These are phyloP conservation scores for Halotydeus destructor DNA, from an alignment of 1,140 invertebrate species.

Conservation along the genomic window DNA sequence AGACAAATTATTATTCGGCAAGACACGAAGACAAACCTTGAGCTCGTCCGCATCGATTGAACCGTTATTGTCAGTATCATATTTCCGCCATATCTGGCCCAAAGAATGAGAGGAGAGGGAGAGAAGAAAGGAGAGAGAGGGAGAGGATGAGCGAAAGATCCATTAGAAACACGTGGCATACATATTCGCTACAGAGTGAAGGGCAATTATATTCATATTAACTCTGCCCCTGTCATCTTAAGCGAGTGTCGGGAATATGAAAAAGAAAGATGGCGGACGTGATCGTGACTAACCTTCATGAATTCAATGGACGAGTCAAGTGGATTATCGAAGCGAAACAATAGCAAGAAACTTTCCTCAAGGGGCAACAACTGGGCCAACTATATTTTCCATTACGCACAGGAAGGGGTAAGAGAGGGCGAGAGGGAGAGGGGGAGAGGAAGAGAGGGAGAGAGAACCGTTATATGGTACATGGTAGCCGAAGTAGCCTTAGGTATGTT, in stretches of 20 bases:
- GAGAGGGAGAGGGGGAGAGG: no score
- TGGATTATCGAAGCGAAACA: slow-evolving; percentile 77
- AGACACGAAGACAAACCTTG: slow-evolving; percentile 17
- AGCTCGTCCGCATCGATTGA: slow-evolving; percentile 29
- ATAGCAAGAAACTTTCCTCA: slow-evolving; percentile 71
- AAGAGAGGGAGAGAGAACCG: no score
- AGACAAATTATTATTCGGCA: not conserved
- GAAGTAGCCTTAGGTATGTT: no score
- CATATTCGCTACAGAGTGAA: no score
- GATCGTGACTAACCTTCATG: slow-evolving; percentile 53
- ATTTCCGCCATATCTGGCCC: slow-evolving; percentile 26
- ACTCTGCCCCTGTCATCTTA: no score
- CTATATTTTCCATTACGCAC: no score
- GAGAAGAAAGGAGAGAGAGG: not conserved
- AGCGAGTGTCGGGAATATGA: no score
- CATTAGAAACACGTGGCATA: not conserved
- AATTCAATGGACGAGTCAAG: slow-evolving; percentile 76
- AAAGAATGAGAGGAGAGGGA: not conserved
- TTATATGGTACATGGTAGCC: not conserved
- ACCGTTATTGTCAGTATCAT: slow-evolving; percentile 27
- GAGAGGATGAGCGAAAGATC: not conserved
- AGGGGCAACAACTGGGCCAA: slow-evolving; percentile 67
- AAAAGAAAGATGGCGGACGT: not conserved
- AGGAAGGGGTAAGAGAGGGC: no score
- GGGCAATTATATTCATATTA: no score